Base-by-base conservation (phyloP, 2,113 vertebrate species). In the Poecilia latipinna region DNA sequence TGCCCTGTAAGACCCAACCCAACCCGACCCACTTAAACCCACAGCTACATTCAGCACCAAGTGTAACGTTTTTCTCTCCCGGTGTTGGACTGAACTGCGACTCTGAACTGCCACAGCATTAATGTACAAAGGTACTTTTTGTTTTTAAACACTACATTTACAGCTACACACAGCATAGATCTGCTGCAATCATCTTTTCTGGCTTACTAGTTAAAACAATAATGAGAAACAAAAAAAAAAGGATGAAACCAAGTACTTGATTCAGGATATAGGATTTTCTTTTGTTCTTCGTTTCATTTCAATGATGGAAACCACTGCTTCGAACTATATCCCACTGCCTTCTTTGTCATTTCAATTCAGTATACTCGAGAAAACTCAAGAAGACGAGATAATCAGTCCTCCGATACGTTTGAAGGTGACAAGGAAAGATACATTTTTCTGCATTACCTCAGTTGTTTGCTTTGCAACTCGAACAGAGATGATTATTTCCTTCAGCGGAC, bases 401-500 rank as follows among this genome's bases (percentile, higher is more conserved):
- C 15, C 12, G 75, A 65, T 62, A 61, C 32, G 39, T 17, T 26
- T 44, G 24, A 78, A 76, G 82, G 83, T 35, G 83, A 92, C 81
- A 78, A 91, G 71, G 84, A 82, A 86, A 89, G 82, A 72, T 75
- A 79, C 0, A 70, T 79, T 90, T 88, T 91, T 88, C 90, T 91
- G 85, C 88, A 76, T 90, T 93, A 91, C 92, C 90, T 93, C 91
- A 87, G 61, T 32, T 70, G 12, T 77, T 48, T n/a, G 6, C 84
- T 73, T 84, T 68, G 62, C 82, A 81, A 71, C 73, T 81, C 75
- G 51, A 80, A 54, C 70, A 73, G 66, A 82, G 51, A 54, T 48
- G 17, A 48, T 19, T 48, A 68, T 57, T 74, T 42, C 79, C 31
- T 44, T 11, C 65, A 22, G 51, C 74, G 73, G 75, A 57, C 65